Conservation (phyloP, 2,888 invertebrate genomes). For the Helicoverpa assulta region DNA sequence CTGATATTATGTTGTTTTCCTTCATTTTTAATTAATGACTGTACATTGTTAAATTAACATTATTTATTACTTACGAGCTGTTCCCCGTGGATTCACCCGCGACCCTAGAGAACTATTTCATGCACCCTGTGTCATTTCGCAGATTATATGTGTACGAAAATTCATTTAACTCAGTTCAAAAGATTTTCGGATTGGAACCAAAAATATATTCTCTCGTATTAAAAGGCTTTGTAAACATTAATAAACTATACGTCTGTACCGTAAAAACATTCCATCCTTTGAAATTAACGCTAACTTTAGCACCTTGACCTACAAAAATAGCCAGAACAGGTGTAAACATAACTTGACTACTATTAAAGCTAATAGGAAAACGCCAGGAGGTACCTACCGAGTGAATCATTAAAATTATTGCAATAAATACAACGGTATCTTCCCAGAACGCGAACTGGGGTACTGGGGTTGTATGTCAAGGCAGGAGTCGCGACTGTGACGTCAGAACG, state of each 20-base stretch:
- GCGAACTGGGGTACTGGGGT: slow-evolving; percentile 53
- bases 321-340: slow-evolving; percentile 31
- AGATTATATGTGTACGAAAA: no score
- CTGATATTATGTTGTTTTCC: background rate
- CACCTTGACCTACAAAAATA: slow-evolving; percentile 43
- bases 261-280: background rate
- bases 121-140: no score
- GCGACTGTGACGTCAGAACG: slow-evolving; percentile 38
- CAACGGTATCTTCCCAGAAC: slow-evolving; percentile 58
- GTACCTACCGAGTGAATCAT: slow-evolving; percentile 2
- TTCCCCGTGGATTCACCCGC: no score
- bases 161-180: no score
- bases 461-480: slow-evolving; percentile 68
- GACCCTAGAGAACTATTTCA: no score
- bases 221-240: no score
- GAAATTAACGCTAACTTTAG: background rate
- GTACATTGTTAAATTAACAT: background rate
- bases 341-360: slow-evolving; percentile 15
- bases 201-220: no score
- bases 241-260: background rate
- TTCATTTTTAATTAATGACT: background rate
- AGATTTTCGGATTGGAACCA: no score
- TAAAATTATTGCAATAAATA: slow-evolving; percentile 34
- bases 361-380: slow-evolving; percentile 42
- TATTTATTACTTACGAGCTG: no score